Percentiles rank a stretch among this genome's conserved stretches.
These are phyloP conservation scores for Holcopasites calliopsidis DNA, from an alignment of 1,140 invertebrate genomes.

Conservation along the genomic window DNA sequence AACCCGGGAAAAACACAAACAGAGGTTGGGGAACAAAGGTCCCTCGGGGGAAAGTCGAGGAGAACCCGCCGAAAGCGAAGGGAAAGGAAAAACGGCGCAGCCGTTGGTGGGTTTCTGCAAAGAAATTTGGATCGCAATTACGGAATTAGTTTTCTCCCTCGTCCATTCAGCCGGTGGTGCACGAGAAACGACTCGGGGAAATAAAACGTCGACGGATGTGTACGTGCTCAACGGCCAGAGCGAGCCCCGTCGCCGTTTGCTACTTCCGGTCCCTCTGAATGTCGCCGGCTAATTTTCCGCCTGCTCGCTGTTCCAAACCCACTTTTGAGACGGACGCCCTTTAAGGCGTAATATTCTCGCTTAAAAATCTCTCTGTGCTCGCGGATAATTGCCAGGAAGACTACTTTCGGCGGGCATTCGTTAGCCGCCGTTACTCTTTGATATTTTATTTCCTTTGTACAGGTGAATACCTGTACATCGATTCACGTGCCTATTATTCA, in stretches of 20 bases:
- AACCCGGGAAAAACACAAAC: not conserved
- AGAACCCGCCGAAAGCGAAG: not conserved
- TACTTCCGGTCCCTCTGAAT: slow-evolving; percentile 21
- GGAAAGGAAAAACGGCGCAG: not conserved
- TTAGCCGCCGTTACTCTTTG: not conserved
- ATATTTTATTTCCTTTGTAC: not conserved
- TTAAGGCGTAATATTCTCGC: not conserved
- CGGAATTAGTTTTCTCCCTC: slow-evolving; percentile 46
- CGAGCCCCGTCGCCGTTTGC: slow-evolving; percentile 13
- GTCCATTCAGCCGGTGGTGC: not conserved
- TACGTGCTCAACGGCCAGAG: not conserved
- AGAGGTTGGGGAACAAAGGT: not conserved
- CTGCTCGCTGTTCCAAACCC: not conserved
- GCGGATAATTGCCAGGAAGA: slow-evolving; percentile 18
- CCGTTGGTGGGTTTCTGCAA: not conserved
- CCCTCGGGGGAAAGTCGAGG: not conserved
- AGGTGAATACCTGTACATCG: too few relatives aligned
- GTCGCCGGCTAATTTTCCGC: slow-evolving; percentile 41
- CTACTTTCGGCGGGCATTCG: not conserved
- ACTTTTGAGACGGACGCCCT: slow-evolving; percentile 13
- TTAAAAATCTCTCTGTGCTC: not conserved
- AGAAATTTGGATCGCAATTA: slow-evolving; percentile 57
- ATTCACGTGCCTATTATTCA: too few relatives aligned
- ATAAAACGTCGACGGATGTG: slow-evolving; percentile 23
- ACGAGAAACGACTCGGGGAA: not conserved